Conservation (phyloP, 2,888 invertebrate genomes). For the Saturnia pavonia region DNA sequence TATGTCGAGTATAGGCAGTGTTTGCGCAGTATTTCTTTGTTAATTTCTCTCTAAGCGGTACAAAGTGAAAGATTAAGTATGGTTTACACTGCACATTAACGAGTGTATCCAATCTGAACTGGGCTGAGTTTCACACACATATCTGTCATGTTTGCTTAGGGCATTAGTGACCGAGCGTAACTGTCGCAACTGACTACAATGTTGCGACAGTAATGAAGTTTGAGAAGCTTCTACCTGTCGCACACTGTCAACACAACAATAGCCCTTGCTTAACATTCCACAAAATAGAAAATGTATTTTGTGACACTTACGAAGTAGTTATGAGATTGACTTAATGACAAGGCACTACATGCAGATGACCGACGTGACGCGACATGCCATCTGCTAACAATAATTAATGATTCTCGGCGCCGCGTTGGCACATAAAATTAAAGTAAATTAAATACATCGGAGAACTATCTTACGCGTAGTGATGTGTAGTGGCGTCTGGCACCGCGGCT, state of each 20-base stretch:
- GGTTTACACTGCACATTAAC: slow-evolving; percentile 67
- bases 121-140: slow-evolving; percentile 72
- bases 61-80: slow-evolving; percentile 76
- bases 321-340: slow-evolving; percentile 8
- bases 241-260: slow-evolving; percentile 11
- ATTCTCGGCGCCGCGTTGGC: slow-evolving; percentile 47
- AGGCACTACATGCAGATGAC: neutral
- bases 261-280: slow-evolving; percentile 18
- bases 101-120: slow-evolving; percentile 63
- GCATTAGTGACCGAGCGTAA: slow-evolving; percentile 64
- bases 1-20: slow-evolving; percentile 50
- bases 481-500: slow-evolving; percentile 49
- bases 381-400: slow-evolving; percentile 12
- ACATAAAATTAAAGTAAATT: slow-evolving; percentile 74
- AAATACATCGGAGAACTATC: slow-evolving; percentile 69
- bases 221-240: slow-evolving; percentile 7
- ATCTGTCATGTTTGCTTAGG: slow-evolving; percentile 56
- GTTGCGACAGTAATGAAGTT: slow-evolving; percentile 34
- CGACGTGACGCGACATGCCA: neutral
- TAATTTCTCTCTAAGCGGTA: slow-evolving; percentile 71
- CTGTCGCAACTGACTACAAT: slow-evolving; percentile 54
- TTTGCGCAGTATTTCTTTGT: slow-evolving; percentile 66
- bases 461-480: slow-evolving; percentile 59
- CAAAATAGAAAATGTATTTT: slow-evolving; percentile 1
- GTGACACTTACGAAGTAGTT: slow-evolving; percentile 14